Evolutionary conservation across 2,888 invertebrate genomes (phyloP).

Genomic region (Sepioteuthis lessoniana): DNA sequence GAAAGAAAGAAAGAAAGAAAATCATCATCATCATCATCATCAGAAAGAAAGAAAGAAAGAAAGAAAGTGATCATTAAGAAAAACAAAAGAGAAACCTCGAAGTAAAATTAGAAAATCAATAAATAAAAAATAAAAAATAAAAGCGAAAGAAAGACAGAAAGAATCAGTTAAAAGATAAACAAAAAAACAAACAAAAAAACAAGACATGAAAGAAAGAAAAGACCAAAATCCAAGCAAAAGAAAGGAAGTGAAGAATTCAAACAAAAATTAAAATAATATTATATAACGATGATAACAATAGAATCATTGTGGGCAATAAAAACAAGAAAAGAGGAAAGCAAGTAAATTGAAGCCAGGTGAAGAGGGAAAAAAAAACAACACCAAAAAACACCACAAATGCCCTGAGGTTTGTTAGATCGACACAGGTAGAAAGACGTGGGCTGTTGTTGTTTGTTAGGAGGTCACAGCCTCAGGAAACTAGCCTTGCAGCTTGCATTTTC

Average conservation of each 20-base stretch:
- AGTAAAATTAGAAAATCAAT: not conserved
- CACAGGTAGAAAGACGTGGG: not conserved
- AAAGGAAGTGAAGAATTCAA: not conserved
- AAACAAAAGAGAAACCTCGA: too few relatives aligned
- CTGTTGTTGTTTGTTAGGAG: constrained; percentile 14
- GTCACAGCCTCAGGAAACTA: not conserved
- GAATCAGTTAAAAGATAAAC: too few relatives aligned
- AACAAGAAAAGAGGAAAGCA: not conserved
- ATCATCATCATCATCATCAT: too few relatives aligned
- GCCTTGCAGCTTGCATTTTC: not conserved
- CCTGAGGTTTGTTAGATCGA: not conserved
- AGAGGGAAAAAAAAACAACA: not conserved
- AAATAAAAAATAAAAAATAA: not conserved
- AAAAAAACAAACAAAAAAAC: too few relatives aligned
- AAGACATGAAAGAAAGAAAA: not conserved
- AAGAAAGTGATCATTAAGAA: too few relatives aligned
- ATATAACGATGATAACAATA: not conserved
- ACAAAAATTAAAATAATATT: not conserved
- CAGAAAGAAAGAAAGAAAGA: too few relatives aligned
- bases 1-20: too few relatives aligned
- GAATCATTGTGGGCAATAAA: not conserved
- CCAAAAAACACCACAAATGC: not conserved
- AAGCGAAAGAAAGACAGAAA: not conserved
- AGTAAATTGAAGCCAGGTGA: not conserved
- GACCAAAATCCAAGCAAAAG: not conserved